Conservation (phyloP, 1,140 invertebrate genomes). For the Campoletis sonorensis region DNA sequence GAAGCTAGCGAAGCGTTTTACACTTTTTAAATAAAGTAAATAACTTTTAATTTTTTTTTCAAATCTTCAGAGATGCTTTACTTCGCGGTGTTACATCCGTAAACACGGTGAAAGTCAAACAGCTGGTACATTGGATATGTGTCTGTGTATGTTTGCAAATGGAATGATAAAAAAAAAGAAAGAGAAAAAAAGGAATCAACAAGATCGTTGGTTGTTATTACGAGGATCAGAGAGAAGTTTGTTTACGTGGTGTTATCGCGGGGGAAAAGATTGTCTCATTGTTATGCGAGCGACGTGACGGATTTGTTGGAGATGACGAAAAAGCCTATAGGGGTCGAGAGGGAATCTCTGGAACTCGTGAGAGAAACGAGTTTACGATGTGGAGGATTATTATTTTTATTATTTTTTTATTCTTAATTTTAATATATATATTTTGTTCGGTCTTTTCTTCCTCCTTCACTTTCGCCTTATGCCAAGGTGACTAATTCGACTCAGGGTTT, state of each 20-base stretch:
- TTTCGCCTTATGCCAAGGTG: slow-evolving; percentile 39
- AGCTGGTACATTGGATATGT: too few species aligned
- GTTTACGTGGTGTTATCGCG: neutral
- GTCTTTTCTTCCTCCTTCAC: slow-evolving; percentile 9
- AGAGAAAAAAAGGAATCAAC: neutral
- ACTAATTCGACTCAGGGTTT: slow-evolving; percentile 23
- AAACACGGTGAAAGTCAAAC: too few species aligned
- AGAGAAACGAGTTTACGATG: slow-evolving; percentile 9
- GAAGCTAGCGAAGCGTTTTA: too few species aligned
- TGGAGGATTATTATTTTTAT: neutral
- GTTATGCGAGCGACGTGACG: slow-evolving; percentile 12
- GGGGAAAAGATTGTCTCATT: slow-evolving; percentile 1
- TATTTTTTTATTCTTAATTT: neutral
- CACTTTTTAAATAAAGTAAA: too few species aligned
- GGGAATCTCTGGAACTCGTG: slow-evolving; percentile 12
- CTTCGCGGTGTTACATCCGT: too few species aligned
- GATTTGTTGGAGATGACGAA: neutral
- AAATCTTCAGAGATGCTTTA: too few species aligned
- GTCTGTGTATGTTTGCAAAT: too few species aligned
- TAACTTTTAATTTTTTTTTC: too few species aligned
- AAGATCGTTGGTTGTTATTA: slow-evolving; percentile 8
- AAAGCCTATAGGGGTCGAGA: neutral
- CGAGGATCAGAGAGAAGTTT: too few species aligned
- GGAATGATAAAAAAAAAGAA: too few species aligned
- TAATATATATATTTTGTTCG: neutral